Percentiles rank a stretch among this genome's conserved stretches.
Conservation (phyloP, 2,797 vertebrate species). For the Alauda arvensis region DNA sequence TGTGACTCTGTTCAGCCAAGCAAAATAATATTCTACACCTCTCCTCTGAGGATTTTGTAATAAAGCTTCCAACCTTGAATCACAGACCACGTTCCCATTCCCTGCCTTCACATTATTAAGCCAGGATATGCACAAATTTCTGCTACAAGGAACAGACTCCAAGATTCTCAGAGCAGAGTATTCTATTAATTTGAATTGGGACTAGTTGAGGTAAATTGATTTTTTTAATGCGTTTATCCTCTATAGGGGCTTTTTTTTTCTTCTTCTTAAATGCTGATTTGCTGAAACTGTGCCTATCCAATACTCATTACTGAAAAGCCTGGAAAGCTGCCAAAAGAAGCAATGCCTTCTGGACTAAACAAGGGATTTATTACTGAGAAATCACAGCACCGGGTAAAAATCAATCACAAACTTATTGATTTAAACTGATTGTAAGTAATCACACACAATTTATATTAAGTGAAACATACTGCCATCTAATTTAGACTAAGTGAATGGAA, state of each 20-base stretch:
- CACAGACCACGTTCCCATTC: neutral
- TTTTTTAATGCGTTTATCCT: slow-evolving; percentile 45
- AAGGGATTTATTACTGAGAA: slow-evolving; percentile 60
- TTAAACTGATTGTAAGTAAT: slow-evolving; percentile 64
- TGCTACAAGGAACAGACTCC: neutral
- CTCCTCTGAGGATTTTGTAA: neutral
- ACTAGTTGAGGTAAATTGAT: slow-evolving; percentile 50
- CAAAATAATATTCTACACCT: neutral
- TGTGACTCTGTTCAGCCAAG: neutral
- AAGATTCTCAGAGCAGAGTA: neutral
- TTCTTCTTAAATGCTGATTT: slow-evolving; percentile 38
- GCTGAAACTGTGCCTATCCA: slow-evolving; percentile 51
- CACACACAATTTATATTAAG: slow-evolving; percentile 59
- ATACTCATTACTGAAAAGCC: slow-evolving; percentile 48
- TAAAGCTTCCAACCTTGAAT: neutral
- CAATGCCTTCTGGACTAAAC: slow-evolving; percentile 49
- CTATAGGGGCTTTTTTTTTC: neutral
- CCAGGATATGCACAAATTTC: neutral
- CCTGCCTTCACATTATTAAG: neutral
- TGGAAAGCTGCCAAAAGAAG: slow-evolving; percentile 61
- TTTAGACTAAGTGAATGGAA: slow-evolving; percentile 47
- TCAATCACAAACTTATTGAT: slow-evolving; percentile 64
- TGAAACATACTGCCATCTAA: slow-evolving; percentile 60
- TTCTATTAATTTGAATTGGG: slow-evolving; percentile 27
- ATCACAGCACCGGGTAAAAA: slow-evolving; percentile 49